Base-by-base conservation (phyloP, 2,888 invertebrate genomes). In the Lycophotia porphyrea region DNA sequence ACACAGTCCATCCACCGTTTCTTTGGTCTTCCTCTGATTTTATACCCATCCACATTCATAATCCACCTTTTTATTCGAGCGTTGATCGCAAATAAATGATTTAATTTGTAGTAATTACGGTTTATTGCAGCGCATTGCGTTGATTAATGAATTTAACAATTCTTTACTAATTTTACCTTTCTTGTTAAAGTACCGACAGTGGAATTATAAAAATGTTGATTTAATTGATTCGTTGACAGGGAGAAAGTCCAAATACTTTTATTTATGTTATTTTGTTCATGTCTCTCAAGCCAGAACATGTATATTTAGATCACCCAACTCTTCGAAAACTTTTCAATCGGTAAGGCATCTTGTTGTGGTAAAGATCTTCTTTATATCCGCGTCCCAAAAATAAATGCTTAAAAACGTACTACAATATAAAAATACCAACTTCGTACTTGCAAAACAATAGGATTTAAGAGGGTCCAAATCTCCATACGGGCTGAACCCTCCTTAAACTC, bases 381-480 rank as follows among this genome's bases (percentile, higher is more conserved):
- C n/a, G n/a, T n/a, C 1, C 8, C 27, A 52, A 27, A 58, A 44
- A 42, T 71, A 78, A 39, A 55, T 24, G n/a, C 52, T 52, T 66
- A 69, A 52, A 74, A 78, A 71, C 74, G 76, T 81, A 76, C 74
- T 75, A 78, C 71, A 67, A 79, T 69, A 84, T 82, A 71, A 84
- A 83, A 79, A 80, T 65, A 78, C 76, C 58, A 80, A 77, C 78
- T 81, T 84, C 75, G 74, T 86, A 88, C 81, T 87, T 90, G 78
- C 87, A 88, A 91, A 91, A 91, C 91, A 91, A 91, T 89, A 89
- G 88, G 85, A 92, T 92, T 91, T 92, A 92, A 93, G 93, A 93
- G 93, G 94, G 94, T 92, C 87, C 89, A 90, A 89, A 94, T 94
- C 92, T 93, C 92, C 94, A 94, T 93, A 94, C 91, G 90, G 86